Conservation (phyloP, 2,888 invertebrate genomes). For the Osedax fenrisi region DNA sequence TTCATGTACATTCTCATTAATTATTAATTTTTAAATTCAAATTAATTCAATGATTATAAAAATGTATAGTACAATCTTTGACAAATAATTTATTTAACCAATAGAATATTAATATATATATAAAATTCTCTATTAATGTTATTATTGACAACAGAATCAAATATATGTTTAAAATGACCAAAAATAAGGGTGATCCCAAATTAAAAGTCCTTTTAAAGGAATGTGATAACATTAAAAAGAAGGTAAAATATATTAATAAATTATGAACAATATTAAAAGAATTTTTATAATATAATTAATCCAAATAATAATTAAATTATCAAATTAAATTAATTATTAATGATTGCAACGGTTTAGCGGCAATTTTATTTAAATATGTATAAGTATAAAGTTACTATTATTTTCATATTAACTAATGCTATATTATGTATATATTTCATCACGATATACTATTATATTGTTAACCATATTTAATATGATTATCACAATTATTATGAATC, state of each 20-base stretch:
- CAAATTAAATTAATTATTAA: not conserved
- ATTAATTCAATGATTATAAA: too few species aligned
- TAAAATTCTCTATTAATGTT: not conserved
- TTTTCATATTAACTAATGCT: too few species aligned
- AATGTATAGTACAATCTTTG: too few species aligned
- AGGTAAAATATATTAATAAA: not conserved
- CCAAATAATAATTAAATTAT: not conserved
- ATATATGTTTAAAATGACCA: not conserved
- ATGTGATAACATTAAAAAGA: not conserved
- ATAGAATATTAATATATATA: not conserved
- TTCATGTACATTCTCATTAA: too few species aligned
- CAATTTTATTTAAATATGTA: not conserved
- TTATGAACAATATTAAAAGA: not conserved
- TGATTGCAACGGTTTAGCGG: not conserved
- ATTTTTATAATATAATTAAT: not conserved
- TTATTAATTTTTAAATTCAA: too few species aligned
- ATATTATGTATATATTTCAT: too few species aligned
- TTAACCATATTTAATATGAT: too few species aligned
- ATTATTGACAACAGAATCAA: not conserved
- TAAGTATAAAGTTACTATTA: not conserved
- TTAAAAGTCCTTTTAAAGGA: not conserved
- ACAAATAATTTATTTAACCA: too few species aligned
- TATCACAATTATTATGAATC: too few species aligned
- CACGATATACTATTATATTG: too few species aligned
- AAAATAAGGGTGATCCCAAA: not conserved